Percentiles rank a stretch among this genome's conserved stretches.
Conservation (phyloP, 2,888 invertebrate species). For the Neoitamus cyanurus region DNA sequence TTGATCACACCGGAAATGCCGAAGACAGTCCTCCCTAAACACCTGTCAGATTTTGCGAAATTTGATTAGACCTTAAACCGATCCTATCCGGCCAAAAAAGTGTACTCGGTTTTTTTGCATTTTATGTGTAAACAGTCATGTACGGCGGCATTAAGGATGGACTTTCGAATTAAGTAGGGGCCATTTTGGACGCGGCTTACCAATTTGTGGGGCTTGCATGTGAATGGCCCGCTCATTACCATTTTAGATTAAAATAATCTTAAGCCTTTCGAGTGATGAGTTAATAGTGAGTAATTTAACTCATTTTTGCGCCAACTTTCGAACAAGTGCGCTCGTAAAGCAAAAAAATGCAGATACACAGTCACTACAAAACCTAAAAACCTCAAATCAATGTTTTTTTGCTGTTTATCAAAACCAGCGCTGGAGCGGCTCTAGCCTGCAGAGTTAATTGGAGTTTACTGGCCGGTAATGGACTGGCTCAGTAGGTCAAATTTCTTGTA, state of each 20-base stretch:
- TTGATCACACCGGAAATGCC: background rate
- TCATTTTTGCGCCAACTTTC: background rate
- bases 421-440: background rate
- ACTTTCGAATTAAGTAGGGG: background rate
- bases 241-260: background rate
- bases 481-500: background rate
- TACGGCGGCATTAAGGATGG: background rate
- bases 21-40: background rate
- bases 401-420: background rate
- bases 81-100: background rate
- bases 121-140: background rate
- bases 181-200: background rate
- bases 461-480: background rate
- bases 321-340: background rate
- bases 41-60: background rate
- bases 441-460: background rate
- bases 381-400: background rate
- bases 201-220: background rate
- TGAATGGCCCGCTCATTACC: background rate
- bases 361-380: background rate
- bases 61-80: background rate
- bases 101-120: no score
- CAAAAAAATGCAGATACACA: background rate
- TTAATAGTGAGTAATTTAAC: background rate
- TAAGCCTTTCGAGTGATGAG: background rate